Evolutionary conservation across 2,113 vertebrate species (phyloP).

Genomic region (Melanerpes formicivorus): DNA sequence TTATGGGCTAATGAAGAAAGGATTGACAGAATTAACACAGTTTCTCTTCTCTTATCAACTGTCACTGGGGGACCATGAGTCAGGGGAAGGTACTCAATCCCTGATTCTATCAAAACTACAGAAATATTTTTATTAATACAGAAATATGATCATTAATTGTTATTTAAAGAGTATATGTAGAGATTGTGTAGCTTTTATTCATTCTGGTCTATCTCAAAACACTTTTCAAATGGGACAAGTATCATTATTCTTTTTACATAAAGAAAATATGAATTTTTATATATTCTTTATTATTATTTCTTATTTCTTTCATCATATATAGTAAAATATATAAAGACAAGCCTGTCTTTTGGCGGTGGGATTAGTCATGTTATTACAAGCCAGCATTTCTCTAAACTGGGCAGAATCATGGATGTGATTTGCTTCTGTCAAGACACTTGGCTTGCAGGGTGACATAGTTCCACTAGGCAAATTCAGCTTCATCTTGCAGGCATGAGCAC

Average conservation of each 20-base stretch:
- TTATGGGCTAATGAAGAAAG: neutral
- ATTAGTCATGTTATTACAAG: neutral
- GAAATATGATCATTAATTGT: neutral
- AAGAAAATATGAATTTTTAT: neutral
- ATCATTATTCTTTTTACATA: neutral
- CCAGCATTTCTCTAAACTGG: neutral
- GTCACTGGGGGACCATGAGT: neutral
- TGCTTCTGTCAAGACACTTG: accelerated
- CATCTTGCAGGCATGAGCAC: neutral
- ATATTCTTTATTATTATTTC: neutral
- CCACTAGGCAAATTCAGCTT: neutral
- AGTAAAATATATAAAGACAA: neutral
- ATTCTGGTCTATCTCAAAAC: neutral
- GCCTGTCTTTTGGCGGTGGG: neutral
- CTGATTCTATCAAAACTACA: neutral
- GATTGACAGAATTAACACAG: neutral
- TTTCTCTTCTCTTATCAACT: neutral
- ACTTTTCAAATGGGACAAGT: neutral
- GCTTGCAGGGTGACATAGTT: neutral
- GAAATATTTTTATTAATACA: neutral
- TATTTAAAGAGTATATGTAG: neutral
- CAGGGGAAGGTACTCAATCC: neutral
- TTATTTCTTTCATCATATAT: neutral
- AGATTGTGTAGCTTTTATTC: neutral
- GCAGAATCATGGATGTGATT: neutral